A percentile compares a stretch with the other conserved stretches of the same genome.
phyloP scores from a whole-genome alignment of 2,797 vertebrate species.

The Antrozous pallidus region DNA sequence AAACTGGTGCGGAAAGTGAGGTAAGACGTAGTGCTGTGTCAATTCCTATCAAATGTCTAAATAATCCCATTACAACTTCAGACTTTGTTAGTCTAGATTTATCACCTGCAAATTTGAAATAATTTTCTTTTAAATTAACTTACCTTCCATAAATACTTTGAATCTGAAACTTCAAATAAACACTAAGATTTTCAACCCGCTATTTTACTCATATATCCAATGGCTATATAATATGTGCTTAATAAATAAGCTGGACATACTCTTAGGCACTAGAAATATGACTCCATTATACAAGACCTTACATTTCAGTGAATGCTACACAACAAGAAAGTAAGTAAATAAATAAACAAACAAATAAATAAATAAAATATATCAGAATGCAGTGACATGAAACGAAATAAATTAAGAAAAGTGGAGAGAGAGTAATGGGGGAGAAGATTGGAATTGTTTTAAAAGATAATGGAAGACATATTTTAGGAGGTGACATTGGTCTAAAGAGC shows the following conservation, averaged over 20 bases:
- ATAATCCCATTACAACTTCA: not conserved
- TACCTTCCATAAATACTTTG: not conserved
- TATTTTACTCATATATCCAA: not conserved
- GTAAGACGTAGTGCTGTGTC: accelerated
- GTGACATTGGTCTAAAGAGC: not conserved
- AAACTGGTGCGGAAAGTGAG: accelerated
- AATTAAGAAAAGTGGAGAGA: not conserved
- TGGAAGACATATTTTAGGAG: not conserved
- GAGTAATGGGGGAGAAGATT: not conserved
- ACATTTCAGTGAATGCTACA: not conserved
- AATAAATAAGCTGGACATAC: not conserved
- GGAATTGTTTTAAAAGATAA: not conserved
- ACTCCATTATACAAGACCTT: not conserved
- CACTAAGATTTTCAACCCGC: not conserved
- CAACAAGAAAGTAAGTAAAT: not conserved
- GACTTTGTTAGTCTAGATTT: not conserved
- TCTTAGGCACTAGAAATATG: not conserved
- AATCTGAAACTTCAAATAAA: not conserved
- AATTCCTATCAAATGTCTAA: not conserved
- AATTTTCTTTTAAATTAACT: not conserved
- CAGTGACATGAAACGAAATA: not conserved
- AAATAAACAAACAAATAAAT: not conserved
- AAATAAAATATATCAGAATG: not conserved
- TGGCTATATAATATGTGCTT: accelerated
- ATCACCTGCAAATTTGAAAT: not conserved